Base-by-base conservation (phyloP, 2,888 invertebrate species). In the Habrosyne pyritoides region DNA sequence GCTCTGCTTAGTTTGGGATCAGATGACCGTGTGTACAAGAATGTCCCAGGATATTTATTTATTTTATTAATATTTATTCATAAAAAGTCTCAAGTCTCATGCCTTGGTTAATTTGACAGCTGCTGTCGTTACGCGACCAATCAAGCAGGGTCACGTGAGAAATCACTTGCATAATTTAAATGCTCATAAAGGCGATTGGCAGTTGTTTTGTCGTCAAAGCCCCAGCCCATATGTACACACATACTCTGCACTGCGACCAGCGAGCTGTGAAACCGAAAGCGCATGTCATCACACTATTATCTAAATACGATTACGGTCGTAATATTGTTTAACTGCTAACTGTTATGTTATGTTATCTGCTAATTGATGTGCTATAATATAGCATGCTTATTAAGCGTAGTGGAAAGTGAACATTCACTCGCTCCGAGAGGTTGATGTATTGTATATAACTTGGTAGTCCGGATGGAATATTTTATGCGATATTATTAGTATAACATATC, bases 211-310 rank as follows among this genome's bases (percentile, higher is more conserved):
- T n/a, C n/a, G n/a, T n/a, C n/a, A n/a, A n/a, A n/a, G n/a, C n/a
- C n/a, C n/a, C n/a, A n/a, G n/a, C n/a, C n/a, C n/a, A n/a, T n/a
- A n/a, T n/a, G n/a, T n/a, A 33, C 33, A 33, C 33, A 0, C 33
- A 33, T 5, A 33, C 33, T n/a, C 1, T 8, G 18, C 42, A 42
- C 42, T 8, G 42, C 18, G n/a, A 18, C 42, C 18, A 18, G 14
- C 42, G 42, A 42, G 42, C 42, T 18, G 18, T 42, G 42, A 42
- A 42, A 42, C 42, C 42, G 42, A 42, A 42, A 42, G 42, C 42
- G 42, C 18, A 42, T 42, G 18, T 42, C 42, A 42, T 18, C 42
- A 18, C 1, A 42, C 18, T 42, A 42, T 42, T 42, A 42, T 42
- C 18, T 42, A 42, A 18, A 14, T 7, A 18, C 42, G 14, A 18